Conservation (phyloP, 2,113 vertebrate genomes). For the Ameiurus melas region DNA sequence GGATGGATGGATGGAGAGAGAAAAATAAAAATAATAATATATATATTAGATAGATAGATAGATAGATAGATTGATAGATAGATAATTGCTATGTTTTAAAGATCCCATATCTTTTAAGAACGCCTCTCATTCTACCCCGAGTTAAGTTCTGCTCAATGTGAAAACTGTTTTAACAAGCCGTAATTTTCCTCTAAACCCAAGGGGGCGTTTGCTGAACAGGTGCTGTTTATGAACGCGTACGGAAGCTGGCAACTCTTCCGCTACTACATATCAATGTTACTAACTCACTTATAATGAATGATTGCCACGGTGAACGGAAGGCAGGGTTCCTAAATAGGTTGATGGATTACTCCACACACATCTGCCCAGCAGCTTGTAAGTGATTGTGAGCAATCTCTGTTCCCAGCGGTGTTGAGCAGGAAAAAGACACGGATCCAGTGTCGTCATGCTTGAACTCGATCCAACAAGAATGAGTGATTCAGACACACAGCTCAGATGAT, state of each 20-base stretch:
- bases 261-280: neutral
- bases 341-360: neutral
- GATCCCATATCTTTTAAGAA: neutral
- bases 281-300: neutral
- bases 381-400: conserved; percentile 8
- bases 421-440: neutral
- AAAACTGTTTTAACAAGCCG: neutral
- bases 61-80: too few species aligned
- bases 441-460: conserved; percentile 4
- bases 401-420: neutral
- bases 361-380: conserved; percentile 6
- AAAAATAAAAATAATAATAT: too few species aligned
- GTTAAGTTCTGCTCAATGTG: neutral
- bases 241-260: neutral
- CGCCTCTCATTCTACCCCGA: neutral
- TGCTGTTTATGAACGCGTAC: conserved; percentile 10
- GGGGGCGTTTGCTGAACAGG: conserved; percentile 2
- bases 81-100: too few species aligned
- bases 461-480: neutral
- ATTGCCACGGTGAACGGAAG: neutral
- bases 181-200: conserved; percentile 15
- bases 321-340: conserved; percentile 9
- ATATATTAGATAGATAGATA: too few species aligned
- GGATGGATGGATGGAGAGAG: too few species aligned
- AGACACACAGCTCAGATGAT: neutral